Evolutionary conservation across 2,888 invertebrate genomes (phyloP), one percentile per base, ranked within the genome.

Genomic region (Diplolepis rosae): DNA sequence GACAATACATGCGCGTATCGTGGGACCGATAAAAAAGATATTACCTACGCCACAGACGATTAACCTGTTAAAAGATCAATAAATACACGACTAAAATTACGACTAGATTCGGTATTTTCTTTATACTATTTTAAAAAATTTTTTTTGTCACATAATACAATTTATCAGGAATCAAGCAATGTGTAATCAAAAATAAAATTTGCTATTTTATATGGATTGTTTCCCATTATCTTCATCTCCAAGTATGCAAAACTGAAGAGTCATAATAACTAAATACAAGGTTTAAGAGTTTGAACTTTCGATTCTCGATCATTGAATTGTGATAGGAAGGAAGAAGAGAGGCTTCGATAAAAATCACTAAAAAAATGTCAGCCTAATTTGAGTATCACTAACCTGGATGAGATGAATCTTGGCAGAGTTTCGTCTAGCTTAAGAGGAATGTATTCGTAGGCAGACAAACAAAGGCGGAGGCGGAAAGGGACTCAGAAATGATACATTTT

Each of bases 371-470:
- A 71, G 73, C 71, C 66, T 69, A 69, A 75, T 71, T 73, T 71
- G 71, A 75, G 68, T 69, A 67, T 65, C 69, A 72, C 66, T 69
- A 71, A 70, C 70, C 71, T 68, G 68, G 70, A 71, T 70, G 76
- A n/a, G n/a, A 73, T 61, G 66, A 75, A 52, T 76, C 75, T 77
- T 76, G 75, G 77, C 76, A 77, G 70, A 72, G 75, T 39, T 70
- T 72, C 68, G 67, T 45, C 68, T 54, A 50, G 54, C 68, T 30
- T 67, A 48, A 68, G 68, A 71, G 66, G 68, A 77, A 75, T 77
- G 66, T 68, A 68, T 52, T 52, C 67, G 75, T 45, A 45, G 45
- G 18, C 45, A 45, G 45, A 45, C 18, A 2, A 18, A 45, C 45
- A 45, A 45, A 45, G 45, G 45, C 45, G 45, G 45, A 45, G 45